Percentiles rank a stretch among this genome's conserved stretches.
Evolutionary conservation across 2,797 vertebrate genomes (phyloP).

Genomic region (Melanotaenia maccullochi): DNA sequence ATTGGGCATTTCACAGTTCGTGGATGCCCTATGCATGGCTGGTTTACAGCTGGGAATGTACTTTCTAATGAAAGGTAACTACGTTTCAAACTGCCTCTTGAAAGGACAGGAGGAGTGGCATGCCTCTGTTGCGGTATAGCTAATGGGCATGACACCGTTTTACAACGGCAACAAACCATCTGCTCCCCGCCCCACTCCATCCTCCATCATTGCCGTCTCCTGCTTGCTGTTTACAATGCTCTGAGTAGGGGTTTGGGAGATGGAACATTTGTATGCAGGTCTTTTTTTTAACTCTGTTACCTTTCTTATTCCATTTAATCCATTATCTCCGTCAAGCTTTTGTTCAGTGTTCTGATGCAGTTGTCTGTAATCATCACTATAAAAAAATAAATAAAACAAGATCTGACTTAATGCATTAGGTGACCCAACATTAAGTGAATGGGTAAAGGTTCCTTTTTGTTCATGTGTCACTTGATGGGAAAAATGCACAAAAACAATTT

Average conservation of each 20-base stretch:
- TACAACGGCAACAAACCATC: constrained; percentile 54
- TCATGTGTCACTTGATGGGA: constrained; percentile 9
- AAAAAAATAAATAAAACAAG: background rate
- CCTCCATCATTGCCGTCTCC: constrained; percentile 42
- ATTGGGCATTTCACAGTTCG: background rate
- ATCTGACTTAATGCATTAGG: background rate
- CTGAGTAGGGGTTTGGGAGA: constrained; percentile 45
- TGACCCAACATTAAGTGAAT: constrained; percentile 6
- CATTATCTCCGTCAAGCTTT: constrained; percentile 28
- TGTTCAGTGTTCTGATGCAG: constrained; percentile 4
- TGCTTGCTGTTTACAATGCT: constrained; percentile 32
- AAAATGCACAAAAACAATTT: constrained; percentile 1
- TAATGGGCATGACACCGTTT: constrained; percentile 67
- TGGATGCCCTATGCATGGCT: background rate
- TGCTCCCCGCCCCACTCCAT: constrained; percentile 17
- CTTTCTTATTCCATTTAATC: constrained; percentile 45
- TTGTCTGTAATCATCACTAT: constrained; percentile 17
- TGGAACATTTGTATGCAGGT: constrained; percentile 48
- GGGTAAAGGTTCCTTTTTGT: constrained; percentile 19
- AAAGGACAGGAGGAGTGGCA: background rate
- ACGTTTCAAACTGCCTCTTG: background rate
- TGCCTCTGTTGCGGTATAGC: constrained; percentile 42
- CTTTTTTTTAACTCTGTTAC: constrained; percentile 57
- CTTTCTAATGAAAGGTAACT: background rate
- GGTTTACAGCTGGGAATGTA: background rate